phyloP scores from a whole-genome alignment of 2,113 vertebrate genomes.

The Gymnobelideus leadbeateri region DNA sequence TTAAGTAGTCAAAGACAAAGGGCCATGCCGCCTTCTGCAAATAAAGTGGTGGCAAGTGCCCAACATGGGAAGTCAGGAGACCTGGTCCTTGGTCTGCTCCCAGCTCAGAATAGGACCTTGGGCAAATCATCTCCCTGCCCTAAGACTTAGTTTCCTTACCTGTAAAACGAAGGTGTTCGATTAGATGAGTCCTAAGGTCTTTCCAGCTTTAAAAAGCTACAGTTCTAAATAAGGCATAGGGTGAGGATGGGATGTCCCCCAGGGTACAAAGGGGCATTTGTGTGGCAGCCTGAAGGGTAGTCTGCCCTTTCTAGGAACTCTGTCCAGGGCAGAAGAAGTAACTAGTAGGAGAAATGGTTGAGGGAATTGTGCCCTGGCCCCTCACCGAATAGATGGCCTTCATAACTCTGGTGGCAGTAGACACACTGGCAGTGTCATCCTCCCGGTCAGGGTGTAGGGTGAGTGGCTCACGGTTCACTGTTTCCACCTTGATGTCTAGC shows the following conservation, averaged over 20 bases:
- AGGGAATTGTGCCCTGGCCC: fast-evolving
- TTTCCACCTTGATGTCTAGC: slow-evolving; percentile 97
- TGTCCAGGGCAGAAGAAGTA: neutral
- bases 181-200: neutral
- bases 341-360: fast-evolving
- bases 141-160: neutral
- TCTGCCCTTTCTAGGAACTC: neutral
- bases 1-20: neutral
- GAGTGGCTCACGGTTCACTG: slow-evolving; percentile 95
- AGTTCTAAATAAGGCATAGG: neutral
- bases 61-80: slow-evolving; percentile 4
- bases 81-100: fast-evolving
- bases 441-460: slow-evolving; percentile 88
- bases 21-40: neutral
- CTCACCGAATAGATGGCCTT: slow-evolving; percentile 97
- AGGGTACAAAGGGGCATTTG: neutral
- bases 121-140: neutral
- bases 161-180: neutral
- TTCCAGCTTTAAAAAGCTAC: neutral
- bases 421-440: slow-evolving; percentile 92
- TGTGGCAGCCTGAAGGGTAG: neutral
- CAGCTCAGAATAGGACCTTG: neutral
- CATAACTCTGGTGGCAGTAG: slow-evolving; percentile 95
- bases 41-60: neutral
- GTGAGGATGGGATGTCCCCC: neutral